phyloP scores from a whole-genome alignment of 2,888 invertebrate species.

The Chrysina gloriosa region DNA sequence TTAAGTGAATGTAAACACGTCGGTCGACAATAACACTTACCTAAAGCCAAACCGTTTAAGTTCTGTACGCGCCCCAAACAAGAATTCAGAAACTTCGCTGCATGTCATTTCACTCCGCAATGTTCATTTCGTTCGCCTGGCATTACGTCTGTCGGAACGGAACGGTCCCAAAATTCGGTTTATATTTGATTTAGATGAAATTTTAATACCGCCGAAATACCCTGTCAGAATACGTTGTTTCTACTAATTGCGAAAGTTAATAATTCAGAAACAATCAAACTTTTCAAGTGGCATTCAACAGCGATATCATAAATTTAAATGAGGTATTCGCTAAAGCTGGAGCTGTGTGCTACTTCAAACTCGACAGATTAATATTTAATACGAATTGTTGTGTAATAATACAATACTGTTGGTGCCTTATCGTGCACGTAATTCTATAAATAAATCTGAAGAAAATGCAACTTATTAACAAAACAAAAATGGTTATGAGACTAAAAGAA shows the following conservation, averaged over 20 bases:
- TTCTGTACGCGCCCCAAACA: neutral
- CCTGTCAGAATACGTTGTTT: constrained; percentile 19
- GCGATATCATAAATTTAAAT: constrained; percentile 36
- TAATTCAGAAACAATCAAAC: constrained; percentile 37
- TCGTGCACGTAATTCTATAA: no score
- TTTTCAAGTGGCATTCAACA: constrained; percentile 29
- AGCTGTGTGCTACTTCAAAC: constrained; percentile 5
- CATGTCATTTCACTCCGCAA: neutral
- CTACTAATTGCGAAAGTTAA: constrained; percentile 33
- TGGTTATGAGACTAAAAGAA: no score
- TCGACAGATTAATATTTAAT: constrained; percentile 24
- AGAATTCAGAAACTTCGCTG: neutral
- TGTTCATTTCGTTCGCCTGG: neutral
- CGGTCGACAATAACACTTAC: neutral
- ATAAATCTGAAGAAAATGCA: no score
- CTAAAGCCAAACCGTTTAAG: neutral
- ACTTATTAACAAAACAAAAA: no score
- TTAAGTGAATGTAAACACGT: constrained; percentile 3
- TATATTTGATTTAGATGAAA: constrained; percentile 30
- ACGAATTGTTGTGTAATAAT: constrained; percentile 11
- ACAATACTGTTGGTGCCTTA: no score
- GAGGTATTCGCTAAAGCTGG: constrained; percentile 11
- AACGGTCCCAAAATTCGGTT: constrained; percentile 7
- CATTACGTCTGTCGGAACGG: neutral
- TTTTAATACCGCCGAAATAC: constrained; percentile 24